Percentiles rank a stretch among this genome's conserved stretches.
Conservation (phyloP, 2,113 vertebrate species). For the Poeciliopsis retropinna region DNA sequence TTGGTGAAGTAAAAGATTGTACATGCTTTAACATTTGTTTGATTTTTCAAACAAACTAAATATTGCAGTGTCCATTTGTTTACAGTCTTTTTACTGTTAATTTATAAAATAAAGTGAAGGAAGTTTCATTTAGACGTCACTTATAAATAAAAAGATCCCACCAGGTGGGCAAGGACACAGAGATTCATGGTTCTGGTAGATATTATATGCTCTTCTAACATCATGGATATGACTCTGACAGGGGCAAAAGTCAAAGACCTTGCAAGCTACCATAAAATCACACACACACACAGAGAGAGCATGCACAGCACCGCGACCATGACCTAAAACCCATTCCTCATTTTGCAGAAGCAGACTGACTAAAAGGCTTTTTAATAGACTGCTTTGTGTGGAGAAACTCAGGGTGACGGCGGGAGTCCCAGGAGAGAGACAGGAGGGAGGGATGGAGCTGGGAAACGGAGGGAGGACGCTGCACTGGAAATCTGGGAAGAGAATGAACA, state of each 20-base stretch:
- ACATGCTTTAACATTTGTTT: no score
- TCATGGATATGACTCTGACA: constrained; percentile 7
- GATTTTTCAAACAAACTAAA: no score
- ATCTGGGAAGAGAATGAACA: constrained; percentile 16
- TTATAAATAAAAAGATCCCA: no score
- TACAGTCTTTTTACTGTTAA: no score
- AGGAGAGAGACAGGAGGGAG: constrained; percentile 19
- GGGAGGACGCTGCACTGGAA: constrained; percentile 30
- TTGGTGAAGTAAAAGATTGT: no score
- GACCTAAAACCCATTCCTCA: constrained; percentile 52
- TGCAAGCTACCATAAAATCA: constrained; percentile 30
- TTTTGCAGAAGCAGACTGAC: constrained; percentile 34
- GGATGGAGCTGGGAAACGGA: neutral
- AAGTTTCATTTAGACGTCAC: no score
- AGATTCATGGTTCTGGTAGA: neutral
- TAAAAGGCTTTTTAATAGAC: constrained; percentile 75
- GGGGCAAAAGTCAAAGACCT: constrained; percentile 36
- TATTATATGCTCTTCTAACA: constrained; percentile 13
- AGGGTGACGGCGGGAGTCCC: constrained; percentile 36
- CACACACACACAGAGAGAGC: neutral
- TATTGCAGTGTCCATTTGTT: no score
- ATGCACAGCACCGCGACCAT: constrained; percentile 31
- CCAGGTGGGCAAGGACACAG: no score
- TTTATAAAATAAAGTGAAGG: no score
- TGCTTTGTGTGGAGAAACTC: constrained; percentile 56